Base-by-base conservation (phyloP, 2,888 invertebrate species). In the Papilio elwesi region DNA sequence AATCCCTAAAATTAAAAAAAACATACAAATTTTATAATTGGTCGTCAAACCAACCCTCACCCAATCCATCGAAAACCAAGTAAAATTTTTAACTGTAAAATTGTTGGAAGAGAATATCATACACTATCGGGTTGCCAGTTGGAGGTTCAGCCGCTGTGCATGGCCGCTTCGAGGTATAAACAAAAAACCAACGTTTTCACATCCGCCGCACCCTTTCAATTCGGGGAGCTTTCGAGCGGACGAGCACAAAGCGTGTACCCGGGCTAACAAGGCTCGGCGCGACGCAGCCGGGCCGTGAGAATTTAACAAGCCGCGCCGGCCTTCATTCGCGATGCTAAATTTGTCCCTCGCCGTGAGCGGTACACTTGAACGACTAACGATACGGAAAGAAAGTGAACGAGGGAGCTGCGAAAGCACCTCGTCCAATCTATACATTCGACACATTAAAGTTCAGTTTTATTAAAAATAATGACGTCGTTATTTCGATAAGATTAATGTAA, bases 231-330 rank as follows among this genome's bases (percentile, higher is more conserved):
- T 36, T 59, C 51, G 26, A 26, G 43, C 51, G 16, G 47, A 11
- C 47, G 53, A 13, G 36, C 62, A 62, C 62, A 62, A 62, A 67
- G 62, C 59, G 47, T 48, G 70, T 36, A 69, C 66, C 47, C 48
- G 70, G 43, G 15, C 57, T 66, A 66, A 67, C 67, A 52, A 68
- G 71, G 66, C 70, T 57, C 64, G 71, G 62, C 63, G 71, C 69
- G 74, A 69, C 76, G 76, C 69, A 79, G 75, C 77, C 79, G 78
- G 73, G 73, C 85, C 88, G 83, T 90, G 88, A 90, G 86, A 87
- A 88, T 90, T 90, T 91, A 90, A 91, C 90, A 87, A 90, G 89
- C 53, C 71, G 63, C 66, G 73, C 74, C 74, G 47, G 73, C 75
- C 76, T 68, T 73, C 51, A 53, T 52, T 62, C 52, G 67, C 26